phyloP scores from a whole-genome alignment of 2,888 invertebrate genomes.

The Elmis aenea region DNA sequence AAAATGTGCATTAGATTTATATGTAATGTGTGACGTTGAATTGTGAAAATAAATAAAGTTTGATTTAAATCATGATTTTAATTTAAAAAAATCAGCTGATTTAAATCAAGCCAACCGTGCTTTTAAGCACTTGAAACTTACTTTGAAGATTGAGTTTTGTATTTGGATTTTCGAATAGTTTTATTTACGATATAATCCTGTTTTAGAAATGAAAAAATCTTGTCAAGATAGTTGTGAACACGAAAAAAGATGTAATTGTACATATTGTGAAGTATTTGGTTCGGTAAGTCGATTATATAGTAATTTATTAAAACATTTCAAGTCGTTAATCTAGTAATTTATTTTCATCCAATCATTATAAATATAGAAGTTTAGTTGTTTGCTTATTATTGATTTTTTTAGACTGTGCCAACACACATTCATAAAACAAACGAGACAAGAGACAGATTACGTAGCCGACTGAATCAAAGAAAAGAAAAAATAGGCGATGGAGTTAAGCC shows the following conservation, averaged over 20 bases:
- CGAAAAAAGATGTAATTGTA: constrained; percentile 41
- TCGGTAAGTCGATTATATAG: constrained; percentile 29
- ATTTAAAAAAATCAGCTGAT: too few species aligned
- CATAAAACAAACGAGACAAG: constrained; percentile 40
- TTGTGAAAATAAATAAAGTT: too few species aligned
- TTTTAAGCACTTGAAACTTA: too few species aligned
- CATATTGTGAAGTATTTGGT: constrained; percentile 43
- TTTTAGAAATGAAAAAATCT: constrained; percentile 28
- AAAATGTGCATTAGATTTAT: too few species aligned
- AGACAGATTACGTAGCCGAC: constrained; percentile 38
- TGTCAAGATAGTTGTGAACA: constrained; percentile 33
- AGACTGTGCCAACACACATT: constrained; percentile 28
- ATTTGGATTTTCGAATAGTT: background rate
- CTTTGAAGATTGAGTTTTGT: too few species aligned
- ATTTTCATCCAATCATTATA: too few species aligned
- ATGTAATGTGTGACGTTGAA: too few species aligned
- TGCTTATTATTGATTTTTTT: constrained; percentile 3
- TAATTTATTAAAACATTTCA: background rate
- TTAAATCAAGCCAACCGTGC: too few species aligned
- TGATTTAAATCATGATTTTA: too few species aligned
- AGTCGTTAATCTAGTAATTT: too few species aligned
- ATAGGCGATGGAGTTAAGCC: constrained; percentile 6
- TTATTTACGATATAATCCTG: background rate
- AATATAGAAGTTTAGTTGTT: too few species aligned
- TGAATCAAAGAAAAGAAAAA: constrained; percentile 36